Percentiles rank a stretch among this genome's conserved stretches.
Conservation (phyloP, 2,113 vertebrate species). For the Podarcis cretensis region DNA sequence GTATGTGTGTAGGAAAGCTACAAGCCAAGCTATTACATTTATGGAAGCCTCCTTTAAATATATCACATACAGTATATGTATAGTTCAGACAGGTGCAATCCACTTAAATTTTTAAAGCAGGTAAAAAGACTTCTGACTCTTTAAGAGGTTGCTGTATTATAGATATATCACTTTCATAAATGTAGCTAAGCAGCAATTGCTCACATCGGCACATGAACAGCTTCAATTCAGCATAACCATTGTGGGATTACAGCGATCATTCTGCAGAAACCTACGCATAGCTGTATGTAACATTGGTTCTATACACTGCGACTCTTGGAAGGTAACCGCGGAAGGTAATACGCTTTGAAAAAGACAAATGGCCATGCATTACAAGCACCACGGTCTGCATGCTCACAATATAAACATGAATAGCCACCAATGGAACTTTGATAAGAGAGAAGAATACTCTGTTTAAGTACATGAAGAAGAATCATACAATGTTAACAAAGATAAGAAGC, state of each 20-base stretch:
- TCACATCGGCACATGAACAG: constrained; percentile 78
- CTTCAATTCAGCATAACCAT: constrained; percentile 78
- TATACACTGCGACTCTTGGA: constrained; percentile 72
- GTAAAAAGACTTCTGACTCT: constrained; percentile 74
- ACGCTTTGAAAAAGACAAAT: constrained; percentile 76
- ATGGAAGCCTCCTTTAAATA: constrained; percentile 80
- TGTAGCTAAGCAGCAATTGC: constrained; percentile 74
- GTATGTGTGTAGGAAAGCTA: constrained; percentile 76
- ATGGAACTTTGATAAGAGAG: constrained; percentile 75
- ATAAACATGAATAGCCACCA: constrained; percentile 79
- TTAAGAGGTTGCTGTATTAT: constrained; percentile 74
- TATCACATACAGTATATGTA: constrained; percentile 71
- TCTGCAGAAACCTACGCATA: constrained; percentile 71
- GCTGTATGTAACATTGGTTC: constrained; percentile 72
- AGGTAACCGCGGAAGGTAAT: constrained; percentile 73
- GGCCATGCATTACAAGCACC: constrained; percentile 82
- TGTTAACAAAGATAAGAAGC: constrained; percentile 87
- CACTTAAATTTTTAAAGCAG: constrained; percentile 80
- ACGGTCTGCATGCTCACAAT: constrained; percentile 84
- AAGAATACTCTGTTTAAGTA: constrained; percentile 72
- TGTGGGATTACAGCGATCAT: constrained; percentile 70
- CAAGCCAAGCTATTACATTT: constrained; percentile 81
- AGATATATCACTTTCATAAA: constrained; percentile 81
- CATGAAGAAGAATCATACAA: constrained; percentile 80
- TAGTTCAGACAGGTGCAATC: constrained; percentile 81